Conservation (phyloP, 2,113 vertebrate species). For the Monarcha castaneiventris region DNA sequence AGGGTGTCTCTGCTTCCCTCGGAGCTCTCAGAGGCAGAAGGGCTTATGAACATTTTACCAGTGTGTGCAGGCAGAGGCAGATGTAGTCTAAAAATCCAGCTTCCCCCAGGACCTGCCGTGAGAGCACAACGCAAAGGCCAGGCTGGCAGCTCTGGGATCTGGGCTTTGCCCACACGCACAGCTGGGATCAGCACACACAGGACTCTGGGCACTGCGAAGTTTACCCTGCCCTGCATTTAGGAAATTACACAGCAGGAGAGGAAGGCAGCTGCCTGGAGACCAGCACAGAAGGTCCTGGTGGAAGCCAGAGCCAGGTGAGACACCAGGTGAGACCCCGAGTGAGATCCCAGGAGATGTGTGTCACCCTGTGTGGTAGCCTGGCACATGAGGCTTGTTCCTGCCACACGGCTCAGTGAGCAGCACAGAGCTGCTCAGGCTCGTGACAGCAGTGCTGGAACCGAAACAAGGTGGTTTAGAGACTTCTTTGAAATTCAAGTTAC, state of each 20-base stretch:
- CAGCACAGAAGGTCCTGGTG: neutral
- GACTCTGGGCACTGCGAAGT: neutral
- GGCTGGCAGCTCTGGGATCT: neutral
- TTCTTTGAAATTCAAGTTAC: neutral
- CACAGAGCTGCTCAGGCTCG: neutral
- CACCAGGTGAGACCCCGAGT: neutral
- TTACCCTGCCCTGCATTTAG: neutral
- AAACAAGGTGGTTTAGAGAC: neutral
- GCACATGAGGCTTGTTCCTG: neutral
- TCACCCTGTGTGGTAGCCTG: rapidly evolving
- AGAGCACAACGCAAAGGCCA: neutral
- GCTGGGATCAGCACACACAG: rapidly evolving
- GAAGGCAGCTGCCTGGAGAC: neutral
- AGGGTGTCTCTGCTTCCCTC: neutral
- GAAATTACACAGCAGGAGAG: neutral
- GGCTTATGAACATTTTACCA: neutral
- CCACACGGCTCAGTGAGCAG: neutral
- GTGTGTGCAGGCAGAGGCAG: neutral
- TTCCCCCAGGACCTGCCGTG: rapidly evolving
- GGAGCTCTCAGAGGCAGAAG: neutral
- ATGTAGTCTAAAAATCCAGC: neutral
- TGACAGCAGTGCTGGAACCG: neutral
- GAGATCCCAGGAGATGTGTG: neutral
- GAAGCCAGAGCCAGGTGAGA: neutral
- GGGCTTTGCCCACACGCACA: neutral